Conservation (phyloP, 2,888 invertebrate species). For the Chrysolina americana region DNA sequence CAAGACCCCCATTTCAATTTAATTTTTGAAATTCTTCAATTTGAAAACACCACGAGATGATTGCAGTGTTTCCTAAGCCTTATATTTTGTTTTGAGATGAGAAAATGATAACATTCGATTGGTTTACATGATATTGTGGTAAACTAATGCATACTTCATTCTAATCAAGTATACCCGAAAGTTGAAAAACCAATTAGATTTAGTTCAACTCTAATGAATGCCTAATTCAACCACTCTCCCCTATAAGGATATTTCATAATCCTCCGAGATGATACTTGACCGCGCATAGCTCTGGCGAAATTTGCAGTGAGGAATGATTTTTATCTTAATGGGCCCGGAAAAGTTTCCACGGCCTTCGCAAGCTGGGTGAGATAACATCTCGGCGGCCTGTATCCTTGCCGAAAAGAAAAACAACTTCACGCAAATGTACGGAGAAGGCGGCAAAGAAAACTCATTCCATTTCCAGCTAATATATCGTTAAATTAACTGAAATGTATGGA, state of each 20-base stretch:
- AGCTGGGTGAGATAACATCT: constrained; percentile 59
- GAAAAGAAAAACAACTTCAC: constrained; percentile 63
- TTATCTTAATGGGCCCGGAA: constrained; percentile 63
- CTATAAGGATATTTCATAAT: constrained; percentile 56
- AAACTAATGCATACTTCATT: no score
- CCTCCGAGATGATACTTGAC: constrained; percentile 57
- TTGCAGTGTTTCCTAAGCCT: no score
- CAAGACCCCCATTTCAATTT: no score
- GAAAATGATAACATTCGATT: no score
- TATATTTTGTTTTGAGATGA: no score
- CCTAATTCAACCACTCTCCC: constrained; percentile 18
- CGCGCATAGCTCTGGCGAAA: constrained; percentile 58
- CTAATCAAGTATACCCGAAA: no score
- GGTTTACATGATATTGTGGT: no score
- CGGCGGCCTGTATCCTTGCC: constrained; percentile 54
- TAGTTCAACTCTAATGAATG: no score
- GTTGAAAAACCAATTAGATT: no score
- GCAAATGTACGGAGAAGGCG: constrained; percentile 55
- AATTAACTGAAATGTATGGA: constrained; percentile 39
- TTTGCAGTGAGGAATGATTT: constrained; percentile 60
- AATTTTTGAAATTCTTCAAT: no score
- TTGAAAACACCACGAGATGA: no score
- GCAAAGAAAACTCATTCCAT: constrained; percentile 60
- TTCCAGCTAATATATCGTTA: constrained; percentile 47
- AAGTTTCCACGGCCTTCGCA: constrained; percentile 60